These are phyloP conservation scores for Saturnia pavonia DNA, from an alignment of 2,888 invertebrate species.

Conservation along the genomic window DNA sequence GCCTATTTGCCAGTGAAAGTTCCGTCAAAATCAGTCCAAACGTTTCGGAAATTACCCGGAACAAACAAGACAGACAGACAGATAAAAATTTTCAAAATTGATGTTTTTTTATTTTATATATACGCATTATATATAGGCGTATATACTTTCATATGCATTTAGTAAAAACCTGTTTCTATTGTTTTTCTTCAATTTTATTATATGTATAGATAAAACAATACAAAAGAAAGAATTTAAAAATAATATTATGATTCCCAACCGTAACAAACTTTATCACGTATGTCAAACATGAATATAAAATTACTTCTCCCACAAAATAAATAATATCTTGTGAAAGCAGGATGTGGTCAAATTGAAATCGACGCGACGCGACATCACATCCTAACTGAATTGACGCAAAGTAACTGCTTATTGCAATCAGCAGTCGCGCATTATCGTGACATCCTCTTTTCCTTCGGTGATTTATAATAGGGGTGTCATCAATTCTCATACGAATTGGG, in stretches of 20 bases:
- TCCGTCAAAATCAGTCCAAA: too few species aligned
- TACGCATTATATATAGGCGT: too few species aligned
- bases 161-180: too few species aligned
- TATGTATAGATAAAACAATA: too few species aligned
- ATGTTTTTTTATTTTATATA: too few species aligned
- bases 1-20: too few species aligned
- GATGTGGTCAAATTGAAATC: conserved; percentile 78
- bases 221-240: too few species aligned
- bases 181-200: too few species aligned
- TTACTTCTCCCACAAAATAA: conserved; percentile 30
- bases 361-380: conserved; percentile 62
- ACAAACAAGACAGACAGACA: too few species aligned
- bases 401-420: conserved; percentile 76
- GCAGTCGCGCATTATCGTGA: conserved; percentile 63
- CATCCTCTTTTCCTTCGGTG: conserved; percentile 63
- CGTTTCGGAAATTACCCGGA: too few species aligned
- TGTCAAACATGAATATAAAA: conserved; percentile 10
- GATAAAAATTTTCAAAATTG: too few species aligned
- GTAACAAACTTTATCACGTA: not conserved
- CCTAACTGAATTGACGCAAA: conserved; percentile 70
- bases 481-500: conserved; percentile 2
- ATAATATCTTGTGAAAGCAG: conserved; percentile 73
- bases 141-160: too few species aligned
- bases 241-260: not conserved
- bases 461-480: conserved; percentile 44